Conservation (phyloP, 1,140 invertebrate species). For the Tetraneura akinire region DNA sequence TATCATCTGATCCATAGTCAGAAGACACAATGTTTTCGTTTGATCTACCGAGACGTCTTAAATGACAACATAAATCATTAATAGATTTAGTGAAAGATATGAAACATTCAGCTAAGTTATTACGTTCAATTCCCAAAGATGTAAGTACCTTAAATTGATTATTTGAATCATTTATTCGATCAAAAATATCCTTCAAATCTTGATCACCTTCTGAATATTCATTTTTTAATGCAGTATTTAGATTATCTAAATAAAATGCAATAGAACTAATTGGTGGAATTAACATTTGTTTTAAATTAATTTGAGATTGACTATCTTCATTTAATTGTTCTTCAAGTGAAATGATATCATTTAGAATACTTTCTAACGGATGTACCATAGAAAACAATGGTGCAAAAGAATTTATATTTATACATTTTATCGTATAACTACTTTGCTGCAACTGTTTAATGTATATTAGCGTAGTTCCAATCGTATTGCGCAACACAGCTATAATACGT, state of each 20-base stretch:
- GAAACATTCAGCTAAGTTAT: constrained; percentile 40
- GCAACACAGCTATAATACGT: constrained; percentile 16
- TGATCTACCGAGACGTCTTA: constrained; percentile 3
- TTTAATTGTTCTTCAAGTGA: background rate
- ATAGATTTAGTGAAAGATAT: constrained; percentile 37
- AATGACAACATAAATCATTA: constrained; percentile 36
- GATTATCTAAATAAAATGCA: constrained; percentile 7
- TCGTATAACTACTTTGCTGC: constrained; percentile 17
- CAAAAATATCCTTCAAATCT: constrained; percentile 17
- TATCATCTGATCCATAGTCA: constrained; percentile 39
- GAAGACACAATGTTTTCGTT: constrained; percentile 37
- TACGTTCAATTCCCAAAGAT: constrained; percentile 1
- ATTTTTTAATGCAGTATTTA: background rate
- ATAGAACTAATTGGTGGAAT: constrained; percentile 37
- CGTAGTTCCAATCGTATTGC: constrained; percentile 22
- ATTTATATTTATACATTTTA: background rate
- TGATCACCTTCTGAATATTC: background rate
- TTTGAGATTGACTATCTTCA: background rate
- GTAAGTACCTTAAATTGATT: constrained; percentile 5
- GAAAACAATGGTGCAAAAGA: background rate
- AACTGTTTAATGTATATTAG: background rate
- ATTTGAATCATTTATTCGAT: background rate
- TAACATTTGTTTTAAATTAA: constrained; percentile 16
- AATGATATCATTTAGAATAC: constrained; percentile 17
- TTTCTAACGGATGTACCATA: constrained; percentile 33